Evolutionary conservation across 2,888 invertebrate species (phyloP), one percentile per base, ranked within the genome.

Genomic region (Incurvaria masculella): DNA sequence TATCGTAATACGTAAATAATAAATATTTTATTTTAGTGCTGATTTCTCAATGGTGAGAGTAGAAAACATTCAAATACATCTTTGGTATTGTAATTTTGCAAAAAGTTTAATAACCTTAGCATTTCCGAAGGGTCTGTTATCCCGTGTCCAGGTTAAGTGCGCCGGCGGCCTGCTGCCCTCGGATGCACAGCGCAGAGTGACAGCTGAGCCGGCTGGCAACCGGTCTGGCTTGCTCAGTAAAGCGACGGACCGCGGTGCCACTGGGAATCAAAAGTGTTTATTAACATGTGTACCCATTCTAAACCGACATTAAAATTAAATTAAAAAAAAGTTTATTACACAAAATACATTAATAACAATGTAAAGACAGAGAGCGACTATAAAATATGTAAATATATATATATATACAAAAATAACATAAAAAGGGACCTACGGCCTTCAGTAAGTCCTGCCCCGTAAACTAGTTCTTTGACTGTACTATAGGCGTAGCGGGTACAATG

Each of bases 131-230:
- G 81, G 81, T 53, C 85, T 78, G 64, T 87, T 89, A 57, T 89
- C 91, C 62, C 89, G 87, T 58, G 85, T 87, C 94, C 94, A 94
- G 46, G 84, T 82, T 61, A 94, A 84, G 55, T 84, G 82, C 1
- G 94, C 92, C 51, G 88, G 87, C 3, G 94, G 94, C 60, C 94
- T 82, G 40, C 94, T 94, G 17, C 94, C 94, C 53, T 85, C 82
- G 16, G 91, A 86, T 58, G 88, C 86, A 66, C 94, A 95, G n/a
- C 86, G 84, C 49, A 94, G 73, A 44, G 88, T 86, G 53, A 90
- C 87, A 51, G 88, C 84, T 53, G 87, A 83, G 42, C 87, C 87
- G 2, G 92, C 90, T 48, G 89, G 81, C 60, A 94, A 79, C 57
- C 88, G 83, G 58, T 81, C 80, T 20, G 90, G 90, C 60, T 92